phyloP scores from a whole-genome alignment of 2,797 vertebrate genomes.

The Pyrrhura leucotis region DNA sequence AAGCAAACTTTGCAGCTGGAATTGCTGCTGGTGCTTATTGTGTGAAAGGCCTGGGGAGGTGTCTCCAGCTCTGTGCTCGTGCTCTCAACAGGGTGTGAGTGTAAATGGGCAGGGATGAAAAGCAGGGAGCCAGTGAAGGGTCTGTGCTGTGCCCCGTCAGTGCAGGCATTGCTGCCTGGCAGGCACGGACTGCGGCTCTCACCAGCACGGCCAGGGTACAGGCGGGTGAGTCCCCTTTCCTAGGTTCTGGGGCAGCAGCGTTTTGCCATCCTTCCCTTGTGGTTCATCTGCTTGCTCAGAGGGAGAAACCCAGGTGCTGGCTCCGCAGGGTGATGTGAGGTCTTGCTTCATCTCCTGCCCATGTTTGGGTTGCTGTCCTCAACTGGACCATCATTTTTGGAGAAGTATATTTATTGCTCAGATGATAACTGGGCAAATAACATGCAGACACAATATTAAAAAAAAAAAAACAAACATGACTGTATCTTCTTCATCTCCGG shows the following conservation, averaged over 20 bases:
- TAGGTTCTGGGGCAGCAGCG: neutral
- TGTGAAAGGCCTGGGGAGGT: neutral
- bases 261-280: neutral
- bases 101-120: neutral
- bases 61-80: accelerated
- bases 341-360: neutral
- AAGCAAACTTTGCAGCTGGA: constrained; percentile 68
- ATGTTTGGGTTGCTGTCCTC: accelerated
- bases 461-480: neutral
- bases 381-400: neutral
- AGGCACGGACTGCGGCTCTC: neutral
- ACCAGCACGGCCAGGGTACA: accelerated
- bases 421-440: neutral
- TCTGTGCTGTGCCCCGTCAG: accelerated
- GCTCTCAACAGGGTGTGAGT: accelerated
- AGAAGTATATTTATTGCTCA: neutral
- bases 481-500: neutral
- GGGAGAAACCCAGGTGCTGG: neutral
- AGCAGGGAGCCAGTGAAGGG: accelerated
- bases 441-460: neutral
- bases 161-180: accelerated
- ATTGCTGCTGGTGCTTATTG: constrained; percentile 31
- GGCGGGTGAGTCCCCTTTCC: neutral
- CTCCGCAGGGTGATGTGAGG: neutral
- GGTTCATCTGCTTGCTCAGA: neutral